Base-by-base conservation (phyloP, 1,140 invertebrate species). In the Drosophila ironensis region DNA sequence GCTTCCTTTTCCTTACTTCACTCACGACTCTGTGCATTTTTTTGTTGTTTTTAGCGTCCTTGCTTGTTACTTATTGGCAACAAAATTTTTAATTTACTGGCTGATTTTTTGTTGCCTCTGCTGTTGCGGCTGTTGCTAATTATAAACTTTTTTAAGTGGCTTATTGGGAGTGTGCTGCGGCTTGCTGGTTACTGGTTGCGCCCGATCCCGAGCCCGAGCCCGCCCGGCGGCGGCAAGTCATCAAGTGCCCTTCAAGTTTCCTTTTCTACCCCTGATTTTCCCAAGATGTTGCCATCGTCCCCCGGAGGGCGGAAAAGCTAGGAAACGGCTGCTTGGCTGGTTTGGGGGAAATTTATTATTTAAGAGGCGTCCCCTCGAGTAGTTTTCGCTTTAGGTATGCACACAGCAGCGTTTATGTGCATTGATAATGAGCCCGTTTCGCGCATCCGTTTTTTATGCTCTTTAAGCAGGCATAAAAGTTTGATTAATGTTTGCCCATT, bases 101-200 rank as follows among this genome's bases (percentile, higher is more conserved):
- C 38, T 50, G 24, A 33, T 72, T 59, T 66, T 59, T 30, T 22
- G 17, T 28, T 20, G 30, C 30, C 5, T 3, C 8, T 9, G 8
- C 22, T 47, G 61, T 40, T 52, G 53, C 51, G 47, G 50, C 75
- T 78, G 74, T 51, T 78, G 78, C 82, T 84, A 84, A 84, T 84
- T 84, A 84, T 84, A 84, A 84, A 84, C 73, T 84, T 84, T 72
- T 84, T 86, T 84, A 84, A 84, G 80, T 84, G 80, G 78, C 80
- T 84, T 84, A 86, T 84, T 84, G 78, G 74, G 80, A 86, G 64
- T 76, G 64, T 76, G 41, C 44, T 78, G 78, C 42, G 80, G 78
- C n/a, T 66, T 76, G 61, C 41, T 14, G 14, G 7, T 37, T 37
- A 14, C 14, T 37, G 33, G 30, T n/a, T 41, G 57, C 48, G 44